Evolutionary conservation across 2,113 vertebrate species (phyloP).

Genomic region (Mobula hypostoma): DNA sequence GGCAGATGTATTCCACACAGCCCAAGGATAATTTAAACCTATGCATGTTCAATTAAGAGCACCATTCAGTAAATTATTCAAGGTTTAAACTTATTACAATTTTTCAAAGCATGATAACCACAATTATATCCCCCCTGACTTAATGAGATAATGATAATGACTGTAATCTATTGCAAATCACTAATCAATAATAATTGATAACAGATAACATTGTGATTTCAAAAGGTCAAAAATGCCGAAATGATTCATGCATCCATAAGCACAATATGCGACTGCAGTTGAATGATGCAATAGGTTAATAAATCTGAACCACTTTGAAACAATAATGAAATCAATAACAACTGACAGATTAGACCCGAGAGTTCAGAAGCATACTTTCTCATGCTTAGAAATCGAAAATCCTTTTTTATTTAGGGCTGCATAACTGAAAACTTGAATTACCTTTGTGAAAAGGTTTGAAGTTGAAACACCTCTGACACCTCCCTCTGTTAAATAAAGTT

Average conservation of each 20-base stretch:
- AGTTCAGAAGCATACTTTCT: slow-evolving; percentile 5
- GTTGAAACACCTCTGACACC: neutral
- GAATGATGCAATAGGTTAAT: slow-evolving; percentile 5
- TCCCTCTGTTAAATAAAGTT: neutral
- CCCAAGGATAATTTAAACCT: neutral
- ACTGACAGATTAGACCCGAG: neutral
- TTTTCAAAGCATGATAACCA: neutral
- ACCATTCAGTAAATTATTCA: neutral
- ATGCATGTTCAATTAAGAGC: neutral
- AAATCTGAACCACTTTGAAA: slow-evolving; percentile 2
- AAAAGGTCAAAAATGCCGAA: neutral
- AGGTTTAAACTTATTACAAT: no score
- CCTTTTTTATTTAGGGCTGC: neutral
- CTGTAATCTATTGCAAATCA: neutral
- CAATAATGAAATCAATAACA: neutral
- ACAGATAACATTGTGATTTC: neutral
- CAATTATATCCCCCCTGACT: neutral
- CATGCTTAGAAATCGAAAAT: neutral
- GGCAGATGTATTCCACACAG: neutral
- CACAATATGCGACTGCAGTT: neutral
- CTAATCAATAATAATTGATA: neutral
- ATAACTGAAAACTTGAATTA: neutral
- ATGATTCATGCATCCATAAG: neutral
- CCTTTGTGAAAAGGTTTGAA: neutral
- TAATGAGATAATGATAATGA: neutral